Conservation (phyloP, 1,140 invertebrate genomes). For the Drosophila melanogaster region Release_6_plus_ISO1_MT NC_004354.4:3333501-3334000, state of each 20-base stretch:
- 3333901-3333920: not conserved
- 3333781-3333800: slow-evolving; percentile 16
- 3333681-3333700: slow-evolving; percentile 23
- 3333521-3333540: slow-evolving; percentile 15
- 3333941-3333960: slow-evolving; percentile 39
- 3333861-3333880: not conserved
- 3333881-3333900: not conserved
- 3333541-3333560: slow-evolving; percentile 19
- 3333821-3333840: not conserved
- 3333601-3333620: slow-evolving; percentile 21
- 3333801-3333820: slow-evolving; percentile 15
- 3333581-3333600: not conserved
- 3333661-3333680: slow-evolving; percentile 31
- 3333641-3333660: slow-evolving; percentile 45
- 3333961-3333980: slow-evolving; percentile 16
- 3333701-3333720: slow-evolving; percentile 37
- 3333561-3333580: too few species aligned
- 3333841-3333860: too few species aligned
- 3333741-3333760: slow-evolving; percentile 49
- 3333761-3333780: slow-evolving; percentile 37
- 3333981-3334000: slow-evolving; percentile 18
- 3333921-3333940: slow-evolving; percentile 10
- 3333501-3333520: not conserved
- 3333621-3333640: slow-evolving; percentile 67
- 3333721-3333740: slow-evolving; percentile 32